A percentile compares a stretch with the other conserved stretches of the same genome.
phyloP scores from a whole-genome alignment of 2,888 invertebrate species.

The Steinernema hermaphroditum region DNA sequence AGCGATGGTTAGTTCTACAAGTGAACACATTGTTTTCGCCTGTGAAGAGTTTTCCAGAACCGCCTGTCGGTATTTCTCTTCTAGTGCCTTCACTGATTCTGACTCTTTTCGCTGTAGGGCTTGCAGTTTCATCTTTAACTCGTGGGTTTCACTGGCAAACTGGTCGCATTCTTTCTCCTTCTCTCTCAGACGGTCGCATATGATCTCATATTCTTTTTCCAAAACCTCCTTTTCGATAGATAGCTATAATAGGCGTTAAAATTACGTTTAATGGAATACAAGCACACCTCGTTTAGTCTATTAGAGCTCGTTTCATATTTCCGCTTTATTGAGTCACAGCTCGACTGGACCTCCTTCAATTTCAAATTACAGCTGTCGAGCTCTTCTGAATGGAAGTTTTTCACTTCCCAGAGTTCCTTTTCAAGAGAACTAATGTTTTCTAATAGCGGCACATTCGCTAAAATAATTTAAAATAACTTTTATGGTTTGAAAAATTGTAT shows the following conservation, averaged over 20 bases:
- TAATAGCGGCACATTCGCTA: constrained; percentile 42
- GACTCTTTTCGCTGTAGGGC: neutral
- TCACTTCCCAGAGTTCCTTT: constrained; percentile 34
- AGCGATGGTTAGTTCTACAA: neutral
- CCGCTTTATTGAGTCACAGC: constrained; percentile 3
- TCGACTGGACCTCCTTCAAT: neutral
- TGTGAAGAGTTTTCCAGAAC: neutral
- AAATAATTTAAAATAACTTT: constrained; percentile 26
- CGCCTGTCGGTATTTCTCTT: neutral
- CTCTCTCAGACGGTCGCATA: neutral
- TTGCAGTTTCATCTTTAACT: neutral
- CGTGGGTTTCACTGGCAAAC: neutral
- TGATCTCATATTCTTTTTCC: neutral
- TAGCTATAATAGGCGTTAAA: neutral
- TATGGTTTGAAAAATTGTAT: neutral
- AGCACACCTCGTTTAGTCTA: neutral
- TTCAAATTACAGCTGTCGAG: neutral
- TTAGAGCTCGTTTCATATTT: neutral
- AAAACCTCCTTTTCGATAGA: neutral
- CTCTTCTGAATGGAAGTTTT: neutral
- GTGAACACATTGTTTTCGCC: neutral
- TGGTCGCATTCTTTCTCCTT: neutral
- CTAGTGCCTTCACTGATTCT: neutral
- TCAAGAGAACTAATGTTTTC: constrained; percentile 39
- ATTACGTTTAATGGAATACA: too few species aligned